These are phyloP conservation scores for Lysiphlebus fabarum DNA, from an alignment of 1,140 invertebrate species.

Conservation along the genomic window DNA sequence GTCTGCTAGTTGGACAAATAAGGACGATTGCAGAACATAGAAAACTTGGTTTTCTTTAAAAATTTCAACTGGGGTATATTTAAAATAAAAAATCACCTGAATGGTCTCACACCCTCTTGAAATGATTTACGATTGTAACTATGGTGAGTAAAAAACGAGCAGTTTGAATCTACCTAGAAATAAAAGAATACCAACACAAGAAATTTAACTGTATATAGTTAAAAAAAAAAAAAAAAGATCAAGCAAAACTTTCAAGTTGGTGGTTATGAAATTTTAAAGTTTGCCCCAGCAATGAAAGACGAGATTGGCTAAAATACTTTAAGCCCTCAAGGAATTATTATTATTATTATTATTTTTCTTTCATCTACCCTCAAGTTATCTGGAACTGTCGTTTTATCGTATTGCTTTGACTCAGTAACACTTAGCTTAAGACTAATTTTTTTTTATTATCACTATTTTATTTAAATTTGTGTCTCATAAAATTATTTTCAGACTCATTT, in stretches of 20 bases:
- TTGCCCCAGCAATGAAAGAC: conserved; percentile 15
- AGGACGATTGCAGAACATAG: no score
- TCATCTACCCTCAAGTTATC: background rate
- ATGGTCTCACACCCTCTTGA: background rate
- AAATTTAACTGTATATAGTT: background rate
- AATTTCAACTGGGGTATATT: no score
- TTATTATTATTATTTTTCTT: conserved; percentile 11
- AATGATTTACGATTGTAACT: conserved; percentile 14
- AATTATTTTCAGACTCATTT: no score
- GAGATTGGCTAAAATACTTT: conserved; percentile 24
- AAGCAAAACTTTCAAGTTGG: conserved; percentile 17
- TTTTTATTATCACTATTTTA: background rate
- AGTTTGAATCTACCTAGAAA: background rate
- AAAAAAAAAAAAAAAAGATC: conserved; percentile 7
- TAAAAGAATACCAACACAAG: conserved; percentile 6
- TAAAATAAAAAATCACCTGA: background rate
- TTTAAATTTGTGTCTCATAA: no score
- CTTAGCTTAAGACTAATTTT: background rate
- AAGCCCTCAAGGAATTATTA: background rate
- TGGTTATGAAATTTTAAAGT: conserved; percentile 24
- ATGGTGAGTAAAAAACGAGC: background rate
- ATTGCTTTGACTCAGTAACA: background rate
- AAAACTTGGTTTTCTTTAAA: no score
- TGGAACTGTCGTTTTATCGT: background rate
- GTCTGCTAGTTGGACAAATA: no score